Percentiles rank a stretch among this genome's conserved stretches.
Conservation (phyloP, 2,888 invertebrate genomes). For the Pollenia labialis region DNA sequence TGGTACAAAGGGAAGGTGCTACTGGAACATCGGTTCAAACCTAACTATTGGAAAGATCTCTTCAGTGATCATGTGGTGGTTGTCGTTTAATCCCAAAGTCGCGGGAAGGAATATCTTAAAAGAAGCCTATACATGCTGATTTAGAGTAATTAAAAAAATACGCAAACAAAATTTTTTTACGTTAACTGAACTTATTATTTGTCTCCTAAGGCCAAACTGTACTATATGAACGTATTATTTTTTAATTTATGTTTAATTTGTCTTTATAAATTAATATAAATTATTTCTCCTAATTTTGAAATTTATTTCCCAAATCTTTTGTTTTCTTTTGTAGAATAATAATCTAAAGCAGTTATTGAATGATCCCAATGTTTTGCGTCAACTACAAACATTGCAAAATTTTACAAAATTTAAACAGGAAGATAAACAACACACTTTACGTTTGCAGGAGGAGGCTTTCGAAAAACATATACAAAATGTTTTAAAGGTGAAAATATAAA, state of each 20-base stretch:
- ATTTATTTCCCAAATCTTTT: conserved; percentile 38
- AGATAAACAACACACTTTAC: conserved; percentile 89
- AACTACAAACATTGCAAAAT: conserved; percentile 91
- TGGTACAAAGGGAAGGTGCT: too few species aligned
- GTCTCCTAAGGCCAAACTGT: too few species aligned
- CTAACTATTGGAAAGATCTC: too few species aligned
- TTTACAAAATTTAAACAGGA: conserved; percentile 85
- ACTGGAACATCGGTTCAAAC: too few species aligned
- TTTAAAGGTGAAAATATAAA: conserved; percentile 85
- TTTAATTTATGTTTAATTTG: conserved; percentile 25
- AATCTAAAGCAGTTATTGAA: conserved; percentile 86
- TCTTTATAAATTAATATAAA: background rate
- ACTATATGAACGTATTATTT: too few species aligned
- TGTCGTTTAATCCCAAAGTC: too few species aligned
- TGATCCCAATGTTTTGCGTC: conserved; percentile 95
- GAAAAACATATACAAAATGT: conserved; percentile 91
- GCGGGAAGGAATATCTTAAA: too few species aligned
- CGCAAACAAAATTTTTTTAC: too few species aligned
- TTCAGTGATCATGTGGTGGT: too few species aligned
- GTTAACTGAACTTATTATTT: too few species aligned
- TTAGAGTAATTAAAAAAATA: too few species aligned
- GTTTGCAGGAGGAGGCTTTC: conserved; percentile 90
- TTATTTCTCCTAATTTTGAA: conserved; percentile 3
- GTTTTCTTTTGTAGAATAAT: conserved; percentile 80
- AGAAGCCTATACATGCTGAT: too few species aligned